Percentiles rank a stretch among this genome's conserved stretches.
These are phyloP conservation scores for Itoplectis maculator DNA, from an alignment of 2,888 invertebrate genomes.

Conservation along the genomic window DNA sequence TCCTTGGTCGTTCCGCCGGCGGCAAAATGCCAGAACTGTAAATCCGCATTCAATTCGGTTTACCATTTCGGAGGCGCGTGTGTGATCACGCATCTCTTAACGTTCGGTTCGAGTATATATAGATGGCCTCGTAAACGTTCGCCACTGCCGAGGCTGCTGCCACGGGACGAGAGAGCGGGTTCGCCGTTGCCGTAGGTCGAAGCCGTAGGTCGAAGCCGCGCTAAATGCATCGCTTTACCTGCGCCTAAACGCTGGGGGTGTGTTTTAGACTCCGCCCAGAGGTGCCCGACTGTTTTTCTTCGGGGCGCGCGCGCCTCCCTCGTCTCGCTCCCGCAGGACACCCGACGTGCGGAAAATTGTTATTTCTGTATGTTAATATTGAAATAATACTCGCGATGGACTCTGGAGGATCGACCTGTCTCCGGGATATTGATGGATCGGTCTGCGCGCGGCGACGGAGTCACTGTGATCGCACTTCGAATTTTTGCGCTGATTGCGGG, in stretches of 20 bases:
- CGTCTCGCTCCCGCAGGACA: constrained; percentile 37
- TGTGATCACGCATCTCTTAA: constrained; percentile 77
- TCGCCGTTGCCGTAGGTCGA: constrained; percentile 57
- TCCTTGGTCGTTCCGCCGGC: constrained; percentile 10
- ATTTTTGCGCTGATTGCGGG: too few relatives aligned
- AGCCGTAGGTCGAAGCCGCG: background rate
- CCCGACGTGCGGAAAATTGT: constrained; percentile 45
- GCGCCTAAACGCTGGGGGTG: constrained; percentile 45
- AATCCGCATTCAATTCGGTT: constrained; percentile 73
- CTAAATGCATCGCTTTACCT: constrained; percentile 33
- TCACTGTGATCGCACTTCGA: too few relatives aligned
- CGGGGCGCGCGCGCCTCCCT: background rate
- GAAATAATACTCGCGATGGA: constrained; percentile 29
- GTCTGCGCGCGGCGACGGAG: background rate
- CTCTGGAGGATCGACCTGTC: constrained; percentile 4
- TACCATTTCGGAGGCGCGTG: constrained; percentile 67
- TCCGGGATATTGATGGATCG: constrained; percentile 57
- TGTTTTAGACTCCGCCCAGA: constrained; percentile 50
- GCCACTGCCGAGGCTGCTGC: too few relatives aligned
- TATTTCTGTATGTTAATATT: constrained; percentile 61
- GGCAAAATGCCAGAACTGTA: constrained; percentile 45
- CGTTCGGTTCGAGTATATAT: constrained; percentile 39
- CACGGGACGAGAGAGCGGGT: background rate
- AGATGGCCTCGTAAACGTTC: constrained; percentile 29
- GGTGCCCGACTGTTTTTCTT: background rate